These are phyloP conservation scores for Catocala sponsa DNA, from an alignment of 2,888 invertebrate genomes.

Conservation along the genomic window DNA sequence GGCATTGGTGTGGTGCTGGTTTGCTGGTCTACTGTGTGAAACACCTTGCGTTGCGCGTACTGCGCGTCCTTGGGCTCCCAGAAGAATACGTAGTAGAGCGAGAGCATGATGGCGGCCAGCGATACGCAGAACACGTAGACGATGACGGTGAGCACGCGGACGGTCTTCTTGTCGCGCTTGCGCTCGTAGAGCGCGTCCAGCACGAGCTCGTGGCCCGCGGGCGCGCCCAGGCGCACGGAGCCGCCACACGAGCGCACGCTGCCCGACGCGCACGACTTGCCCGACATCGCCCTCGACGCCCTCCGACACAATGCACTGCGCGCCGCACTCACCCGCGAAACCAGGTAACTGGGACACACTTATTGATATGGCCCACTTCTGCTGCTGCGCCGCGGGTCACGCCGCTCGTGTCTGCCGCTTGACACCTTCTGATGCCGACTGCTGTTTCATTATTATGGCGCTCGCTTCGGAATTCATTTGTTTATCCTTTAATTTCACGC, in stretches of 20 bases:
- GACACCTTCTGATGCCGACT: constrained; percentile 84
- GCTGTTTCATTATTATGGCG: constrained; percentile 82
- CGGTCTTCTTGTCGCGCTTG: constrained; percentile 95
- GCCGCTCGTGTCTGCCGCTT: constrained; percentile 81
- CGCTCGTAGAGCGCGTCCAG: constrained; percentile 93
- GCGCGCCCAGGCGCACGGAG: constrained; percentile 76
- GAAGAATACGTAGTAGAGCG: constrained; percentile 97
- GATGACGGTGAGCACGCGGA: constrained; percentile 96
- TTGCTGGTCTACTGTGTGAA: constrained; percentile 83
- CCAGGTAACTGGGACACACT: constrained; percentile 83
- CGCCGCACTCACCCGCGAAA: constrained; percentile 56
- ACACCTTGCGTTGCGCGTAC: constrained; percentile 85
- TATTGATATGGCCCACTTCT: constrained; percentile 85
- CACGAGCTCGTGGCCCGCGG: constrained; percentile 88
- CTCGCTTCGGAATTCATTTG: constrained; percentile 82
- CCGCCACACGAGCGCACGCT: constrained; percentile 85
- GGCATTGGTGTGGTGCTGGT: constrained; percentile 86
- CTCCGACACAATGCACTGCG: constrained; percentile 65
- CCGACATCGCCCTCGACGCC: constrained; percentile 81
- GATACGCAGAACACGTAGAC: constrained; percentile 98
- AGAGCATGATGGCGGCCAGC: constrained; percentile 96
- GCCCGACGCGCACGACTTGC: constrained; percentile 86
- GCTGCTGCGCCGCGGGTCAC: constrained; percentile 78
- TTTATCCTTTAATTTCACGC: constrained; percentile 87
- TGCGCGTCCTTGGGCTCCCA: constrained; percentile 94